These are phyloP conservation scores for Larimichthys crocea DNA, from an alignment of 2,113 vertebrate genomes.

Conservation along the genomic window DNA sequence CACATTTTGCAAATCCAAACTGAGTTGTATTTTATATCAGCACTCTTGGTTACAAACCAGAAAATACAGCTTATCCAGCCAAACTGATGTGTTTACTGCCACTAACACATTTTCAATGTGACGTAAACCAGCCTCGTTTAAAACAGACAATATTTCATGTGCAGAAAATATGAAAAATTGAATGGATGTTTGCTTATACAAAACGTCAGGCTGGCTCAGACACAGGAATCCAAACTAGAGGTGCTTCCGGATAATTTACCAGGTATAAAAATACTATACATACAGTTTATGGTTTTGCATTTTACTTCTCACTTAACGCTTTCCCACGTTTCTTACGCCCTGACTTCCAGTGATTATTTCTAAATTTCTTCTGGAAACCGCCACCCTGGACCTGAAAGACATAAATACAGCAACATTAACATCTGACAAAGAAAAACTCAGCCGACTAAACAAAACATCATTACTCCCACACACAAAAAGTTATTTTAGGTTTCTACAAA, in stretches of 20 bases:
- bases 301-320: conserved; percentile 69
- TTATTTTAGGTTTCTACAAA: conserved; percentile 20
- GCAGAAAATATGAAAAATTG: conserved; percentile 1
- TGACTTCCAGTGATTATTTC: conserved; percentile 77
- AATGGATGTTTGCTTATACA: background rate
- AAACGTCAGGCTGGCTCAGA: background rate
- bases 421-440: background rate
- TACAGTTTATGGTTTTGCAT: background rate
- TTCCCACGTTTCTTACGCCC: conserved; percentile 65
- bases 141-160: conserved; percentile 4
- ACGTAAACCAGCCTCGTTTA: background rate
- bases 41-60: conserved; percentile 13
- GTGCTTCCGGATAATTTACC: background rate
- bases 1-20: conserved; percentile 41
- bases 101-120: background rate
- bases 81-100: background rate
- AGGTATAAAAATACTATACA: conserved; percentile 21
- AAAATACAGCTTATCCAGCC: conserved; percentile 27
- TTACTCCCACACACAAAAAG: background rate
- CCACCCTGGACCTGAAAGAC: conserved; percentile 74
- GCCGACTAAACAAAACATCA: too few species aligned
- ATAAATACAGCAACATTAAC: background rate
- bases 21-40: conserved; percentile 34
- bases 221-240: conserved; percentile 12
- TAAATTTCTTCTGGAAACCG: conserved; percentile 79